Base-by-base conservation (phyloP, 1,140 invertebrate genomes). In the Heliconius nattereri region DNA sequence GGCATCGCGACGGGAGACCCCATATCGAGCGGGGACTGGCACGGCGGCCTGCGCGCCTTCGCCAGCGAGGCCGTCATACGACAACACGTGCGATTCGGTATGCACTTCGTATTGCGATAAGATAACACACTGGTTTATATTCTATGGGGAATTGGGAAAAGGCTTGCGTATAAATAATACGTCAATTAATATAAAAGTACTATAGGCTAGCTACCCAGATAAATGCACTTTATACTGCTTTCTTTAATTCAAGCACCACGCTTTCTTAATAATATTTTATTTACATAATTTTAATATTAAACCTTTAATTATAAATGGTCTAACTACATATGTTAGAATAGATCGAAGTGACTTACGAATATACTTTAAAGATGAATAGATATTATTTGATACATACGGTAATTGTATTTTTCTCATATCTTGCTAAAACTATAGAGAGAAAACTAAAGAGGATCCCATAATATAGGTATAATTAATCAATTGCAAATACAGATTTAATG, bases 1-100 rank as follows among this genome's bases (percentile, higher is more conserved):
- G 97, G 96, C 95, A 98, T 98, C 93, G 96, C 90, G 7, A 90
- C 90, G 57, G 90, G 93, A 75, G 94, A 94, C 81, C 90, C 94
- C 54, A 84, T 86, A 40, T 93, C 90, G 79, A 92, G 89, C 85
- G 89, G 87, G 83, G 90, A 92, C 83, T 91, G 94, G 93, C 90
- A 92, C 85, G 92, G 91, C 85, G 92, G 90, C 78, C 87, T 93
- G 75, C 89, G 91, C 40, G 92, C 90, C 79, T 94, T 92, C 88
- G 94, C 94, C 80, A 94, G 88, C 86, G 94, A 95, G 83, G 94
- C 91, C 71, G 94, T 95, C 80, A 91, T 95, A 87, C 94, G 94
- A 84, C 89, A 95, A 87, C 93, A 95, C 87, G 92, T 94, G 80
- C 90, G 93, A 89, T 95, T 95, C 85, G 94, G 94, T 95, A 95